These are phyloP conservation scores for Girardinus metallicus DNA, from an alignment of 2,797 vertebrate genomes.

Conservation along the genomic window DNA sequence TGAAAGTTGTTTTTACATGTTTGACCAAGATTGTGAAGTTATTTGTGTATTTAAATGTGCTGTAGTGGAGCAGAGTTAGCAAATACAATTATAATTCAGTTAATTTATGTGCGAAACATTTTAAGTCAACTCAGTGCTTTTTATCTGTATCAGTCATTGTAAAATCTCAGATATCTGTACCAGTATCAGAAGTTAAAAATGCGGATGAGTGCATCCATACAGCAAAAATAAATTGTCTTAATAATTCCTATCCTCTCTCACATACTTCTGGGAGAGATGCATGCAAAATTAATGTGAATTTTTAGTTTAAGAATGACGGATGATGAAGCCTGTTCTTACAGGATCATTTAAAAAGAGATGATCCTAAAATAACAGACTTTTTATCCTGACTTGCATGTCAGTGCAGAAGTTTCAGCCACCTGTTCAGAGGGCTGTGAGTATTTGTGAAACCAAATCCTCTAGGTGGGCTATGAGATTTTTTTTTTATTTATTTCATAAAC, in stretches of 20 bases:
- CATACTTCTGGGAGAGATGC: not conserved
- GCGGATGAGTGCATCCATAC: too few relatives aligned
- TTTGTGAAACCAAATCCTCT: conserved; percentile 26
- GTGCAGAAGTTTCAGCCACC: not conserved
- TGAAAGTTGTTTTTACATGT: too few relatives aligned
- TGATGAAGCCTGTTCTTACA: not conserved
- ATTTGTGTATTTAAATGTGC: too few relatives aligned
- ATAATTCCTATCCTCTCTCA: not conserved
- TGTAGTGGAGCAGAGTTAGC: too few relatives aligned
- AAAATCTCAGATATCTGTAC: too few relatives aligned
- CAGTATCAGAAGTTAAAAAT: too few relatives aligned
- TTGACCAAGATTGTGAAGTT: too few relatives aligned
- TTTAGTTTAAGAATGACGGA: not conserved
- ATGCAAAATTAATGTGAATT: not conserved
- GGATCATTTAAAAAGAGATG: not conserved
- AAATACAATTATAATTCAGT: too few relatives aligned
- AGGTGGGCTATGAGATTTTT: conserved; percentile 17
- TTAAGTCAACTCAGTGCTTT: too few relatives aligned
- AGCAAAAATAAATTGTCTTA: not conserved
- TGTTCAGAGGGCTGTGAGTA: not conserved
- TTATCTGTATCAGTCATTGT: too few relatives aligned
- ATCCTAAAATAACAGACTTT: not conserved
- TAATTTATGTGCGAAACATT: too few relatives aligned
- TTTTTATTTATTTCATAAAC: conserved; percentile 24
- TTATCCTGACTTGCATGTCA: not conserved